Evolutionary conservation across 2,797 vertebrate species (phyloP).

Genomic region (Hoplostethus atlanticus): DNA sequence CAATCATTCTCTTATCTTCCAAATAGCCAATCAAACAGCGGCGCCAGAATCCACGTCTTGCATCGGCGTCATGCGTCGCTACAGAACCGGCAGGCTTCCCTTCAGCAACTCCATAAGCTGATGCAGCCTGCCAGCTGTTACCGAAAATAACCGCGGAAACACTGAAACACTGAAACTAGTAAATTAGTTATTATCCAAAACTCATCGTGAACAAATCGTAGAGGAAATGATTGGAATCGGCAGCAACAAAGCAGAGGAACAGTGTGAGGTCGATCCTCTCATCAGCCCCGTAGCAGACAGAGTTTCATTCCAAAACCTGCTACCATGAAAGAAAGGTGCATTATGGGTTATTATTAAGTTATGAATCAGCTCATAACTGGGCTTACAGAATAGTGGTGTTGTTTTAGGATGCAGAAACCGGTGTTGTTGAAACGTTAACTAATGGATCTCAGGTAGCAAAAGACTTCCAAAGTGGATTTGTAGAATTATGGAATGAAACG

Average conservation of each 20-base stretch:
- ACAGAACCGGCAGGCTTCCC: neutral
- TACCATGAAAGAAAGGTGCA: no score
- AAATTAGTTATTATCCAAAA: neutral
- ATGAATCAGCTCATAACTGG: slow-evolving; percentile 3
- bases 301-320: no score
- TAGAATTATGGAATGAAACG: no score
- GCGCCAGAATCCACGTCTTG: slow-evolving; percentile 16
- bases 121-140: neutral
- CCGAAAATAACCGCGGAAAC: neutral
- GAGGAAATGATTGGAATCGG: neutral
- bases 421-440: neutral
- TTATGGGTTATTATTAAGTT: slow-evolving; percentile 10
- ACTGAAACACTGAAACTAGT: neutral
- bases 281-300: no score
- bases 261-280: no score
- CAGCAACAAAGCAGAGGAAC: neutral
- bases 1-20: slow-evolving; percentile 26
- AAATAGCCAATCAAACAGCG: slow-evolving; percentile 20
- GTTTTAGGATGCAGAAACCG: neutral
- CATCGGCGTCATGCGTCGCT: slow-evolving; percentile 18
- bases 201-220: no score
- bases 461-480: no score
- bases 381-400: neutral
- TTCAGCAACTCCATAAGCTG: neutral
- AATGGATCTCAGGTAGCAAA: no score